Percentiles rank a stretch among this genome's conserved stretches.
These are phyloP conservation scores for Euphysa ruthae DNA, from an alignment of 30 jellyfish, hydroid and myxozoan species.

Conservation along the genomic window DNA sequence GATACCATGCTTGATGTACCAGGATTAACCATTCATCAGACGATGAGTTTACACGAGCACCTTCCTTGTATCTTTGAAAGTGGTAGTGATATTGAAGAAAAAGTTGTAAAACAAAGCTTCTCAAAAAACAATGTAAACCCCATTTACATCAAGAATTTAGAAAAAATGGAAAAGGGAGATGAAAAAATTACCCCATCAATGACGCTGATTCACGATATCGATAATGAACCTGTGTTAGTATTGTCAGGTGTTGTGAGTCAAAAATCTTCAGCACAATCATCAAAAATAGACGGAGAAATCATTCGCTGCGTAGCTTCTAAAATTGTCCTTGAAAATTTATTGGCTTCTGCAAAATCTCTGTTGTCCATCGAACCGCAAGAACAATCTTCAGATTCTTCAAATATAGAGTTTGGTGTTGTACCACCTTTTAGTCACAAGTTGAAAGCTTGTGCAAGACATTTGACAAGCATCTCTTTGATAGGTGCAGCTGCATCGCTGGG, in stretches of 20 bases:
- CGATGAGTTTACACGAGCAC: constrained; percentile 13
- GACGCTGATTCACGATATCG: too few relatives aligned
- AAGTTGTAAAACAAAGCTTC: too few relatives aligned
- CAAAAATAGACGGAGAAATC: too few relatives aligned
- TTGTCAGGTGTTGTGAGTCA: too few relatives aligned
- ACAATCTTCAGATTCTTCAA: not conserved
- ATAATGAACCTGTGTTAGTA: too few relatives aligned
- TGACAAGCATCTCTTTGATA: constrained; percentile 2
- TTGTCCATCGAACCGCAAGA: too few relatives aligned
- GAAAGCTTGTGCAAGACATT: constrained; percentile 1
- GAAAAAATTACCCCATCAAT: not conserved
- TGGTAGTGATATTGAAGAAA: too few relatives aligned
- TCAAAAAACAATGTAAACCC: too few relatives aligned
- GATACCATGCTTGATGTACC: not conserved
- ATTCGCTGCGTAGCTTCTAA: not conserved
- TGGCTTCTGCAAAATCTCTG: not conserved
- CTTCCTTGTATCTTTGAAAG: not conserved
- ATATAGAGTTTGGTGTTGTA: not conserved
- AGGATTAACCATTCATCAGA: constrained; percentile 1
- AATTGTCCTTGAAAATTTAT: not conserved
- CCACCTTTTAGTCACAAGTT: not conserved
- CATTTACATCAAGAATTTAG: too few relatives aligned
- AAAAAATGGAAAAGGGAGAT: not conserved
- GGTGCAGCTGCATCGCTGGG: constrained; percentile 31
- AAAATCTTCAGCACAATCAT: too few relatives aligned